phyloP scores from a whole-genome alignment of 2,797 vertebrate species.

The Antennarius maculatus region DNA sequence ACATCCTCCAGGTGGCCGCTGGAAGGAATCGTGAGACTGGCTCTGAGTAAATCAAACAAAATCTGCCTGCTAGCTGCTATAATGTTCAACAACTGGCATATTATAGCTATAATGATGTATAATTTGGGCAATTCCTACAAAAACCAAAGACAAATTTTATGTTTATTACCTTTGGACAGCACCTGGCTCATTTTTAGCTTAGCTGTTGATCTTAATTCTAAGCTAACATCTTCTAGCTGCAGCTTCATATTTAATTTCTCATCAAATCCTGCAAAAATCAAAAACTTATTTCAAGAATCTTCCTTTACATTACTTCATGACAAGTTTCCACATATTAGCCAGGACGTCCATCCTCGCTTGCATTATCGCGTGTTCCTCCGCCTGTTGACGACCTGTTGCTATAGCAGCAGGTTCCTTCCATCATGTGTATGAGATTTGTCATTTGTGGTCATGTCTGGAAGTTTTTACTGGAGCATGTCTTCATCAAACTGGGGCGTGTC shows the following conservation, averaged over 20 bases:
- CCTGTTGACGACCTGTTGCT: slow-evolving; percentile 27
- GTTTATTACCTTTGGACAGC: neutral
- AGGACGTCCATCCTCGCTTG: neutral
- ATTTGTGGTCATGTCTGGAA: slow-evolving; percentile 68
- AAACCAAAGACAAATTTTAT: no score
- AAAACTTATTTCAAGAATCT: no score
- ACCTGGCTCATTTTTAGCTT: neutral
- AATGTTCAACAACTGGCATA: no score
- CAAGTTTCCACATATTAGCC: no score
- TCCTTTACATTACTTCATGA: no score
- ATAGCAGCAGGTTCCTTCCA: slow-evolving; percentile 23
- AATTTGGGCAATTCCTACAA: neutral
- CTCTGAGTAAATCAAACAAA: no score
- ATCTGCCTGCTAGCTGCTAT: no score
- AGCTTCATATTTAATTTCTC: no score
- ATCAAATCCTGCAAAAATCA: no score
- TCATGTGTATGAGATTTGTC: slow-evolving; percentile 51
- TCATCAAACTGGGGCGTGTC: slow-evolving; percentile 65
- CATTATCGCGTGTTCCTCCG: neutral
- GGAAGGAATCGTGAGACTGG: no score
- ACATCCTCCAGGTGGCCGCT: neutral
- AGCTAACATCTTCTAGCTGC: no score
- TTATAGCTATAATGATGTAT: neutral
- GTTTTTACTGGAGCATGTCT: slow-evolving; percentile 68
- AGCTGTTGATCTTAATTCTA: no score